Evolutionary conservation across 2,797 vertebrate genomes (phyloP), one percentile per base, ranked within the genome.

Genomic region (Ctenopoma kingsleyae): DNA sequence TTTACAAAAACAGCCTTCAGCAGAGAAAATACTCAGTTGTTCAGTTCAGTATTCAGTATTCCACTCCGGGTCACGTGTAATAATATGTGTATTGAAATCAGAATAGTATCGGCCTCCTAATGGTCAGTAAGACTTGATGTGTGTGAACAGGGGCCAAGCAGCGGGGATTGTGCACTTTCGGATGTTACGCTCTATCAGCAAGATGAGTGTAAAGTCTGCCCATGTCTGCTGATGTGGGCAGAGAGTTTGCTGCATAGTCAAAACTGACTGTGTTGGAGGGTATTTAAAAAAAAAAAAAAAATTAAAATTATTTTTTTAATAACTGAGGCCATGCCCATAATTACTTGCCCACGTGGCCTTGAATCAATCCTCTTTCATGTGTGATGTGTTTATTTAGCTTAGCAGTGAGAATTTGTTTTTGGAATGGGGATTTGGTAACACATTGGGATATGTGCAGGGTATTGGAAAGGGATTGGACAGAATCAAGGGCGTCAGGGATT

Each of bases 341-440:
- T 88, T 87, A 87, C 82, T 91, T 75, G 60, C 78, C 79, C 83
- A 87, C 66, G 85, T 91, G 87, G 90, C 82, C 84, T 25, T 32
- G 59, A 85, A 85, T 88, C 87, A 89, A 82, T 86, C 86, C 83
- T 85, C 87, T 89, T 88, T 87, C 67, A 80, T 88, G 82, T 91
- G 80, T 66, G 61, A 86, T 85, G 84, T 89, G 82, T 90, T 89
- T 89, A 87, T 91, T 90, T 88, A 85, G 83, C 85, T 85, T 82
- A 81, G 84, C 57, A 74, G 65, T 77, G 79, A 75, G 69, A 76
- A 58, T 80, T 87, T 81, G 78, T 73, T 71, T 67, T 66, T 59
- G 46, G 61, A 57, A 53, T 19, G 46, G 61, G 80, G 80, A 87
- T 91, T 88, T 87, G 83, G 78, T 83, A 76, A 83, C 78, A 62